Evolutionary conservation across 2,888 invertebrate species (phyloP).

Genomic region (Hirtodrosophila trivittata): DNA sequence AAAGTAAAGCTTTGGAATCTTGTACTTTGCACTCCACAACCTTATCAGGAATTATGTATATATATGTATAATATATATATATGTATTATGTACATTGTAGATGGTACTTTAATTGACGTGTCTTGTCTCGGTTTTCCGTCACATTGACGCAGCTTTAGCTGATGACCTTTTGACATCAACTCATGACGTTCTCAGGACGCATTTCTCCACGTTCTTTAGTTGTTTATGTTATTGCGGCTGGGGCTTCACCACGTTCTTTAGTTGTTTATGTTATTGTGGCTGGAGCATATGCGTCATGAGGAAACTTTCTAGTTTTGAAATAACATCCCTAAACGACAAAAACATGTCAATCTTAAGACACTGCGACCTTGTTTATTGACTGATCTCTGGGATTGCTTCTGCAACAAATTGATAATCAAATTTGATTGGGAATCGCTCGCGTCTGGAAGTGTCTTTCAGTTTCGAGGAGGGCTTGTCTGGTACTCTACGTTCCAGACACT

Average conservation of each 20-base stretch:
- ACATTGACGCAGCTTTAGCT: constrained; percentile 48
- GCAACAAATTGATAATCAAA: too few species aligned
- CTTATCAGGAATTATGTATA: constrained; percentile 35
- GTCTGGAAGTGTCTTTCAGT: too few species aligned
- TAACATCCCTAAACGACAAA: constrained; percentile 22
- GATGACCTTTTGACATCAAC: constrained; percentile 46
- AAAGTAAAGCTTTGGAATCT: constrained; percentile 39
- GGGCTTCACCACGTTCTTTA: constrained; percentile 6
- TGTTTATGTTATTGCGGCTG: neutral
- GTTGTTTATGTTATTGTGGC: neutral
- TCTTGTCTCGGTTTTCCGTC: constrained; percentile 52
- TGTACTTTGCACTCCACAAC: constrained; percentile 45
- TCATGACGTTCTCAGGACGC: constrained; percentile 15
- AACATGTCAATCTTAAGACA: too few species aligned
- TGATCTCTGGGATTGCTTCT: too few species aligned
- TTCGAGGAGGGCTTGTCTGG: constrained; percentile 12
- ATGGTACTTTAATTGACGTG: constrained; percentile 34
- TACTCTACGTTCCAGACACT: constrained; percentile 12
- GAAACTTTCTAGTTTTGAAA: constrained; percentile 14
- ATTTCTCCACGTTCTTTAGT: constrained; percentile 6
- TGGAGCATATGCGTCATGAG: constrained; percentile 13
- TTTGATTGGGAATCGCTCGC: too few species aligned
- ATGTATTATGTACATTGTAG: constrained; percentile 14
- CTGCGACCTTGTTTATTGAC: too few species aligned
- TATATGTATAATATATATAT: neutral